Evolutionary conservation across 2,113 vertebrate genomes (phyloP).

Genomic region (Elachura formosa): DNA sequence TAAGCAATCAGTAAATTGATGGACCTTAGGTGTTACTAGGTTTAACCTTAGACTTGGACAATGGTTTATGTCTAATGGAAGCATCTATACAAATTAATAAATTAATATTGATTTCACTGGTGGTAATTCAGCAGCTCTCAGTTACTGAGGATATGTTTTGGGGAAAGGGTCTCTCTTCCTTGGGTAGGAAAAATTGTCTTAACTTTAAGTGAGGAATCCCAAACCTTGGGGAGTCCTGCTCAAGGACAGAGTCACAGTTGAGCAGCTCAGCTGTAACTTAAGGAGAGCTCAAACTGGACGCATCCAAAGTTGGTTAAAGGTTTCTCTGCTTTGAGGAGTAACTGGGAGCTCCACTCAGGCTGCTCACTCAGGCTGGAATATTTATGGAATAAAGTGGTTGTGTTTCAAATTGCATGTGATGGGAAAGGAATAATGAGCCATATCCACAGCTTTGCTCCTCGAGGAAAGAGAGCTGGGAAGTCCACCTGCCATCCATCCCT

Average conservation of each 20-base stretch:
- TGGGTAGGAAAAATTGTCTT: background rate
- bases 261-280: background rate
- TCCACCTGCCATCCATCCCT: background rate
- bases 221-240: background rate
- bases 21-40: background rate
- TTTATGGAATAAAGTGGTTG: background rate
- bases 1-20: background rate
- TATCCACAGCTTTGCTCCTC: background rate
- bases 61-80: background rate
- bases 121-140: background rate
- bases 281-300: background rate
- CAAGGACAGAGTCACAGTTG: background rate
- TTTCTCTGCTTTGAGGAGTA: background rate
- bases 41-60: background rate
- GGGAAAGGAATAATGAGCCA: background rate
- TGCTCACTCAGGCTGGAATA: background rate
- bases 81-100: background rate
- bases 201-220: background rate
- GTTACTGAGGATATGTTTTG: background rate
- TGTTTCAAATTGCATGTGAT: background rate
- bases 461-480: background rate
- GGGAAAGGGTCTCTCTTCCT: background rate
- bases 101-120: background rate
- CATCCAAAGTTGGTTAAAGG: background rate
- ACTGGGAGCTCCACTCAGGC: accelerated